These are phyloP conservation scores for Nemotelus pantherinus DNA, from an alignment of 2,888 invertebrate genomes.

Conservation along the genomic window DNA sequence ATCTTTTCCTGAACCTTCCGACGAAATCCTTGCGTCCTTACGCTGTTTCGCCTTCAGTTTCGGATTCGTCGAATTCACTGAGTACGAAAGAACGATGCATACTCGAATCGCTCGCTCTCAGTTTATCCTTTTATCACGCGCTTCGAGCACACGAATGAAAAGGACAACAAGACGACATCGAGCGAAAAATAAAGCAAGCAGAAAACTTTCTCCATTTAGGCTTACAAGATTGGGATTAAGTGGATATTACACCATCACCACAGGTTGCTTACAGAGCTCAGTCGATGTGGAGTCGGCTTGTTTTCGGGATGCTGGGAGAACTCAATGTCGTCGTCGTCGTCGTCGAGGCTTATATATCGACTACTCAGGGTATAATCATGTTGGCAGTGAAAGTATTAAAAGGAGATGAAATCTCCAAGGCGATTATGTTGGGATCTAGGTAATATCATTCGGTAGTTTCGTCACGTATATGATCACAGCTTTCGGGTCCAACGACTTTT, in stretches of 20 bases:
- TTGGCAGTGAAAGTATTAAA: constrained; percentile 32
- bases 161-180: neutral
- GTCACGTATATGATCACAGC: constrained; percentile 28
- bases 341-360: neutral
- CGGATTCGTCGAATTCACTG: neutral
- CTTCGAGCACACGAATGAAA: constrained; percentile 1
- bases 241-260: constrained; percentile 37
- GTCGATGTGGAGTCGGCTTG: constrained; percentile 1
- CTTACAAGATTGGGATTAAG: constrained; percentile 44
- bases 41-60: neutral
- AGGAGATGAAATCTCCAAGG: constrained; percentile 23
- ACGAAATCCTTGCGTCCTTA: neutral
- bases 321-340: neutral
- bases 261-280: constrained; percentile 11
- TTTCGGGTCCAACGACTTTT: neutral
- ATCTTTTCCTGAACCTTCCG: neutral
- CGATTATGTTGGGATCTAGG: constrained; percentile 22
- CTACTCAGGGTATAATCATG: constrained; percentile 1
- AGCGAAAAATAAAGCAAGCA: constrained; percentile 15
- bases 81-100: too few relatives aligned
- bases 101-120: too few relatives aligned
- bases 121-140: neutral
- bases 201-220: constrained; percentile 43
- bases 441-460: constrained; percentile 26
- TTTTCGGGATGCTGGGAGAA: neutral